phyloP scores from a whole-genome alignment of 2,113 vertebrate species.

The Cebidichthys violaceus region DNA sequence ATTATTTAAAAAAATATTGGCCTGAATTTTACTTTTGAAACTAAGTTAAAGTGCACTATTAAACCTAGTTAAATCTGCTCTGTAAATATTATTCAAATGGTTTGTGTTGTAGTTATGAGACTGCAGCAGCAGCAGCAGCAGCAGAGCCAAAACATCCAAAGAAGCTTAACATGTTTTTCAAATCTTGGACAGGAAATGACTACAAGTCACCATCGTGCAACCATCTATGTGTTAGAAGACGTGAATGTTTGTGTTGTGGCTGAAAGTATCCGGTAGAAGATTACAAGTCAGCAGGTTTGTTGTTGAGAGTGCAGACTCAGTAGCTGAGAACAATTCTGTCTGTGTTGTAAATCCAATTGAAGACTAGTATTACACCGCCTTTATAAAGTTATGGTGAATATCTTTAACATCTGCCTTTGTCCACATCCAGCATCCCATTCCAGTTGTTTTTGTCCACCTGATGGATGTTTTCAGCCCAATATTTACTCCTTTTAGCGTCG shows the following conservation, averaged over 20 bases:
- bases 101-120: background rate
- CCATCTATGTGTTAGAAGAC: background rate
- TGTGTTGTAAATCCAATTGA: background rate
- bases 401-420: too few relatives aligned
- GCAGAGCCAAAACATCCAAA: background rate
- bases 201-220: background rate
- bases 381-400: background rate
- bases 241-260: background rate
- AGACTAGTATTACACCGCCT: background rate
- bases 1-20: background rate
- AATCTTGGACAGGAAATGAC: constrained; percentile 2
- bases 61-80: background rate
- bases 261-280: background rate
- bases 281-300: too few relatives aligned
- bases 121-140: too few relatives aligned
- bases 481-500: too few relatives aligned
- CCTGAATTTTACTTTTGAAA: background rate
- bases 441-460: too few relatives aligned
- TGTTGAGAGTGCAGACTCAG: background rate
- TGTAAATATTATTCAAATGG: background rate
- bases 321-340: background rate
- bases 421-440: too few relatives aligned
- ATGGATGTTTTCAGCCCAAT: too few relatives aligned
- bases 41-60: background rate
- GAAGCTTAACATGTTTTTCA: constrained; percentile 13